Evolutionary conservation across 92 coral and sea anemone species (phyloP), one percentile per base, ranked within the genome.

Genomic region (Metridium senile): DNA sequence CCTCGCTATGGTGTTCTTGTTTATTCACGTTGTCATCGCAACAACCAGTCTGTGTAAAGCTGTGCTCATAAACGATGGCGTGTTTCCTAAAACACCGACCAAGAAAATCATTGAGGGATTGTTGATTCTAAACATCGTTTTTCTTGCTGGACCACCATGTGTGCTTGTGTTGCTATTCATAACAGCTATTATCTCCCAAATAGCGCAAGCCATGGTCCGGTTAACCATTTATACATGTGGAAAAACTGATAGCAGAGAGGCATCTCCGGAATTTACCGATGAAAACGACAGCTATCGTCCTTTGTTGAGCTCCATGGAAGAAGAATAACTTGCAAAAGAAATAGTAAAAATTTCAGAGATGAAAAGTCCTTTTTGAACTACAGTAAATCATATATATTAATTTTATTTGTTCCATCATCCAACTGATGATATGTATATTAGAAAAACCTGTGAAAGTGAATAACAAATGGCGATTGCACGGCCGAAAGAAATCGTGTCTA

Each of bases 31-130:
- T 33, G 58, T 68, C 65, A 80, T 85, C 34, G 89, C 89, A 62
- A 80, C 77, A 25, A 85, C 74, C 66, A 85, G 80, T 59, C 71
- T 85, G 21, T 54, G 64, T 9, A 68, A 74, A 21, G 80, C 89
- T 6, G 52, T 58, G 8, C 34, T 80, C 35, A 65, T 80, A n/a
- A 79, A 86, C 9, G 82, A 80, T 25, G 85, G 89, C 9, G 67
- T 70, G 33, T 26, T 65, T 18, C 81, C 81, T 33, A 54, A 49
- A 62, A 75, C 75, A 17, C 81, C 81, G 3, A 54, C 76, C 16
- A 62, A 52, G 69, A 67, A 30, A 16, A 23, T 65, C 11, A 47
- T 85, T 29, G 61, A 33, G 1, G 51, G 51, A 31, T 29, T 85
- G 33, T 28, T 72, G 63, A 69, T 72, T 32, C 21, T 85, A 11